Evolutionary conservation across 2,888 invertebrate genomes (phyloP), one percentile per base, ranked within the genome.

Genomic region (Drosophila algonquin): DNA sequence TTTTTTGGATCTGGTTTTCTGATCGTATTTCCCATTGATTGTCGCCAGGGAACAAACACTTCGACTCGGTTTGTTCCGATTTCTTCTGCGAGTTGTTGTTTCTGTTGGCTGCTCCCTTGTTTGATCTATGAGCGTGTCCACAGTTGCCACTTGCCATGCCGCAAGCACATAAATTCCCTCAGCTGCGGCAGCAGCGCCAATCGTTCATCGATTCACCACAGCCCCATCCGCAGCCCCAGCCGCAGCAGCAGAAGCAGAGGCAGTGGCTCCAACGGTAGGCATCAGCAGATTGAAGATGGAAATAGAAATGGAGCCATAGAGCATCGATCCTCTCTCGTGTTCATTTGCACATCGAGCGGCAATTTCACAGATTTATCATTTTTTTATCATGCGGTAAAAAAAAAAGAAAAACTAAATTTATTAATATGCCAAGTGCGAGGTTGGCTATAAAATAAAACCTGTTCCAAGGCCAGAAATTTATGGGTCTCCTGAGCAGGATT

Each of bases 331-430:
- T 54, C 60, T 69, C 44, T 54, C 60, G 64, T 54, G 75, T 81
- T 83, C 82, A 85, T 87, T 81, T 87, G 87, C 87, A 77, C 79
- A 72, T 61, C 56, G 69, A 63, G 52, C 44, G 70, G 64, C 69
- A 64, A 72, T 78, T 86, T 83, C 67, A 57, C 67, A 78, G 86
- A 85, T 80, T 87, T 87, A 87, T 85, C 75, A 80, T 84, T 53
- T 45, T 73, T 77, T 77, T 73, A 79, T 79, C 77, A 74, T 52
- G 68, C 57, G 68, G 62, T 69, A 35, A 58, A 46, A 30, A 65
- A 55, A 56, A 47, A n/a, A 18, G 45, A 77, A 77, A 77, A 57
- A 61, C 57, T 8, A 70, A 81, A 80, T 80, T 81, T 83, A 81
- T 87, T 63, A 87, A 79, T 63, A 63, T 60, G 63, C 69, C 70